phyloP scores from a whole-genome alignment of 2,888 invertebrate genomes.

The Polymixis lichenea region DNA sequence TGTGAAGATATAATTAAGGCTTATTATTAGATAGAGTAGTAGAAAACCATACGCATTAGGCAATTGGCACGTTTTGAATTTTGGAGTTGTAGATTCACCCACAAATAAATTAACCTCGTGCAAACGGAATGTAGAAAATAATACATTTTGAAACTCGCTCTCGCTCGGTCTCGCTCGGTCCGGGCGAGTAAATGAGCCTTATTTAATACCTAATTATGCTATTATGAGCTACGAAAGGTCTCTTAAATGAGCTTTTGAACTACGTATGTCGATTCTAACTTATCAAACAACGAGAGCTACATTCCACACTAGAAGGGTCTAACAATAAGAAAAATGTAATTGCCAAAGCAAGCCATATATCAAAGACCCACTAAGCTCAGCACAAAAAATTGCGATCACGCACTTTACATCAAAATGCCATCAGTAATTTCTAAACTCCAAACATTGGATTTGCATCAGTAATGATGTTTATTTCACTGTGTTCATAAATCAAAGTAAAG shows the following conservation, averaged over 20 bases:
- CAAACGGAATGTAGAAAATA: too few relatives aligned
- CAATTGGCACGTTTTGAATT: too few relatives aligned
- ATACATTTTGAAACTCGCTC: too few relatives aligned
- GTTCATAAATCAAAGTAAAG: conserved; percentile 62
- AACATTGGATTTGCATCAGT: conserved; percentile 46
- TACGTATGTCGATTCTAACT: neutral
- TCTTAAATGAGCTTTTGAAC: neutral
- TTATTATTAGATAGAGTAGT: too few relatives aligned
- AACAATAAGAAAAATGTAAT: neutral
- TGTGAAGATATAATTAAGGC: neutral
- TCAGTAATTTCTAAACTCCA: conserved; percentile 35
- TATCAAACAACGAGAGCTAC: neutral
- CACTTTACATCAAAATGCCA: conserved; percentile 47
- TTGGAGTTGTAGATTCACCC: too few relatives aligned
- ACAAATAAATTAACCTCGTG: too few relatives aligned
- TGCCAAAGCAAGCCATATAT: neutral
- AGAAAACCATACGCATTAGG: too few relatives aligned
- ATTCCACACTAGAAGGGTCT: too few relatives aligned
- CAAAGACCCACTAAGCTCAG: neutral
- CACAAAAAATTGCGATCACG: conserved; percentile 27
- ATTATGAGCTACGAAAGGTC: neutral
- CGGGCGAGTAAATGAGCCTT: too few relatives aligned
- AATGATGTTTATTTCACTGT: conserved; percentile 47
- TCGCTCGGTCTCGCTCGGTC: too few relatives aligned
- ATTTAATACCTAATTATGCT: neutral